These are phyloP conservation scores for Harpegnathos saltator DNA, from an alignment of 1,140 invertebrate genomes.

Conservation along the genomic window DNA sequence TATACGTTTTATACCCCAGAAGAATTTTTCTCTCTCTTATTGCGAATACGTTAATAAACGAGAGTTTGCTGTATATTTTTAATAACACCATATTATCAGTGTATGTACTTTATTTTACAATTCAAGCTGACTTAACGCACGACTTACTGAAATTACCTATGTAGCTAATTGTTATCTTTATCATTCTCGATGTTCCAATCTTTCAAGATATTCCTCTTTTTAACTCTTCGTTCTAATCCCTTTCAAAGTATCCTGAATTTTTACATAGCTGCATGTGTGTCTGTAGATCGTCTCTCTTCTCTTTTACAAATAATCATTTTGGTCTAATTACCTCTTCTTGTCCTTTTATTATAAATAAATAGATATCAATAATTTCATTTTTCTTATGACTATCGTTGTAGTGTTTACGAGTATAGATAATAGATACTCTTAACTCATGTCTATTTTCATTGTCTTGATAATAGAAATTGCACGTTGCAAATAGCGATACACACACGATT, in stretches of 20 bases:
- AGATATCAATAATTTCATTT: slow-evolving; percentile 11
- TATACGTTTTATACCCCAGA: background rate
- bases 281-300: background rate
- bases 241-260: background rate
- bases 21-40: background rate
- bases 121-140: background rate
- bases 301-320: background rate
- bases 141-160: background rate
- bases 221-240: background rate
- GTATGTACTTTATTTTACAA: background rate
- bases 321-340: background rate
- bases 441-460: background rate
- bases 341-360: background rate
- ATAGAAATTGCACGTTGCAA: slow-evolving; percentile 5
- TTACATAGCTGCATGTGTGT: background rate
- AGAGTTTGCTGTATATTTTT: slow-evolving; percentile 9
- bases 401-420: slow-evolving; percentile 4
- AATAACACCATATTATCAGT: background rate
- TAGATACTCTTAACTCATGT: slow-evolving; percentile 1
- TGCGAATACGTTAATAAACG: background rate
- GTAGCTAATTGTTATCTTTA: background rate
- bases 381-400: background rate
- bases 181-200: background rate
- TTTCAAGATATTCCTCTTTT: background rate
- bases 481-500: background rate